Base-by-base conservation (phyloP, 2,888 invertebrate genomes). In the Coleophora flavipennella region DNA sequence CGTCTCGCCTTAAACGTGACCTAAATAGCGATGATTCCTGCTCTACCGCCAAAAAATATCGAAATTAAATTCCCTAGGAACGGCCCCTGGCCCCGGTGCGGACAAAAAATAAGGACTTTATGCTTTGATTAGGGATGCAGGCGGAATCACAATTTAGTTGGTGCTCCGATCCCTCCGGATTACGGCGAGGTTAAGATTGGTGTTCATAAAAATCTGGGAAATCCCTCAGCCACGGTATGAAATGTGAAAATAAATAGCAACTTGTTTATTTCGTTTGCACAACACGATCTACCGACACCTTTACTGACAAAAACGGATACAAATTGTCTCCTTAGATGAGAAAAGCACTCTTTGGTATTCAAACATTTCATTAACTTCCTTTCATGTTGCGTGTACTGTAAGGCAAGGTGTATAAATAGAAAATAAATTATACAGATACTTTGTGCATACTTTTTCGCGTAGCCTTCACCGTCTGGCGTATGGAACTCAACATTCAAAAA, bases 11-110 rank as follows among this genome's bases (percentile, higher is more conserved):
- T 41, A 41, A 38, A 46, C 51, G 51, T 51, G 51, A 48, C 49
- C 46, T 45, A 49, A 42, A 51, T 51, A 43, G 39, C 38, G 46
- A 51, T 40, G 33, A 36, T 25, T 34, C 28, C 28, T 39, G 38
- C 36, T 40, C 43, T 41, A 41, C 35, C 37, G 44, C 44, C 36
- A 55, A 56, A 53, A 55, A 45, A 53, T 49, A 56, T 48, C 46
- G 44, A 50, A 53, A 57, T 57, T 51, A 57, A 57, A 56, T 57
- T 53, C 46, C 45, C 33, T 20, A 34, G 34, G 40, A 48, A 43
- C 33, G 20, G 37, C 28, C 38, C 25, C 33, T 3, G 3, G 20
- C 20, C 6, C 20, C 20, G 3, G 20, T 6, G 20, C 20, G 20
- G 20, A 20, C 20, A 20, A 20, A 20, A 20, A 37, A 42, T 36